phyloP scores from a whole-genome alignment of 2,888 invertebrate species.

The Anaspis maculata region DNA sequence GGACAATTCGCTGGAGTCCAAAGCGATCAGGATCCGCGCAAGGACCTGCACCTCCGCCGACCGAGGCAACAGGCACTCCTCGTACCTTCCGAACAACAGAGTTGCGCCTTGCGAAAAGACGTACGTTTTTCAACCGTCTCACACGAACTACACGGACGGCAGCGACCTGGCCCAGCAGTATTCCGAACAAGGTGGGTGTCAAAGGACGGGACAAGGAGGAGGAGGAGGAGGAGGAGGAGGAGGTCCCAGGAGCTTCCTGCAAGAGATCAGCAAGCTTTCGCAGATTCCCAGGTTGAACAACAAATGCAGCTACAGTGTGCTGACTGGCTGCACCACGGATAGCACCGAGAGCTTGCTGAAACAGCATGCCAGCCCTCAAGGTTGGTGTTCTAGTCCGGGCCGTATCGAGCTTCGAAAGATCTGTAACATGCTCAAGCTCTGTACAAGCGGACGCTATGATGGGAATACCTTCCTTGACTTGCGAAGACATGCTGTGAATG shows the following conservation, averaged over 20 bases:
- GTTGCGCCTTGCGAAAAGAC: constrained; percentile 40
- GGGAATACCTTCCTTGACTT: too few species aligned
- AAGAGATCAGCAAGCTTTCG: constrained; percentile 63
- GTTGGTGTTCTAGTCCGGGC: too few species aligned
- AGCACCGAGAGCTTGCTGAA: constrained; percentile 56
- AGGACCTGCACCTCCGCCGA: constrained; percentile 38
- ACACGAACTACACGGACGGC: constrained; percentile 42
- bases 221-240: neutral
- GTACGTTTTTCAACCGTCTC: constrained; percentile 41
- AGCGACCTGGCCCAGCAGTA: constrained; percentile 30
- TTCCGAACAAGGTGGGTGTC: too few species aligned
- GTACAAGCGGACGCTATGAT: too few species aligned
- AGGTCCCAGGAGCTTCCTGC: constrained; percentile 30
- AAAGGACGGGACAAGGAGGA: constrained; percentile 21
- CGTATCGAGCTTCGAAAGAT: neutral
- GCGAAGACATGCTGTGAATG: too few species aligned
- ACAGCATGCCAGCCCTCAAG: constrained; percentile 32
- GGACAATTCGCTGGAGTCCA: constrained; percentile 25
- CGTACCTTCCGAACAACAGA: constrained; percentile 40
- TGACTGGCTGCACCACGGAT: constrained; percentile 54
- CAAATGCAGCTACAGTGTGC: constrained; percentile 63
- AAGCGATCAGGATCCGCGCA: constrained; percentile 28
- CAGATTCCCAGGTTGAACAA: constrained; percentile 56
- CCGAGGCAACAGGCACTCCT: constrained; percentile 38
- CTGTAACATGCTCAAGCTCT: too few species aligned